Percentiles rank a stretch among this genome's conserved stretches.
These are phyloP conservation scores for Selenia dentaria DNA, from an alignment of 2,888 invertebrate genomes.

Conservation along the genomic window DNA sequence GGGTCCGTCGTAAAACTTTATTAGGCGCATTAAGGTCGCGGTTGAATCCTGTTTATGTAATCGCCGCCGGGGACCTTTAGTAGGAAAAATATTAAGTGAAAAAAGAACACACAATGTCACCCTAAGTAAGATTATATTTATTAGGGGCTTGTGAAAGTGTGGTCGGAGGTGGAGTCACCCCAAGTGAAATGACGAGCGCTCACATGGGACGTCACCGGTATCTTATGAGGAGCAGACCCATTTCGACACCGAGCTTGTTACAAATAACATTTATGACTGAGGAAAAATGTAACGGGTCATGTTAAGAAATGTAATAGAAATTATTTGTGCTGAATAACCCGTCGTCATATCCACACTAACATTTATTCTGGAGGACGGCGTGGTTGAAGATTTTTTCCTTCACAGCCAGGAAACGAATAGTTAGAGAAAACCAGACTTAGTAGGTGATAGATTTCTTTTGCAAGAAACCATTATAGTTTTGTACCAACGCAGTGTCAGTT, in stretches of 20 bases:
- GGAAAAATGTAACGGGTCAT: background rate
- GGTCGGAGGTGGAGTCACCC: conserved; percentile 41
- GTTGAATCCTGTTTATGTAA: conserved; percentile 85
- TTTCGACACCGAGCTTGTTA: conserved; percentile 32
- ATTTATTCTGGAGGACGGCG: no score
- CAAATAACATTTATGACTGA: background rate
- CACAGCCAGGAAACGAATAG: no score
- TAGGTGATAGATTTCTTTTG: no score
- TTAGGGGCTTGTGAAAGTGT: conserved; percentile 42
- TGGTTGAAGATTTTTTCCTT: no score
- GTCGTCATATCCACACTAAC: no score
- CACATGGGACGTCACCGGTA: conserved; percentile 34
- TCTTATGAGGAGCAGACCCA: conserved; percentile 35
- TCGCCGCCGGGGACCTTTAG: conserved; percentile 80
- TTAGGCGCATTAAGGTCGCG: conserved; percentile 83
- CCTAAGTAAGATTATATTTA: conserved; percentile 71
- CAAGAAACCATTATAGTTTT: no score
- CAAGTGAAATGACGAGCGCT: conserved; percentile 43
- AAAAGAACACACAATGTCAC: conserved; percentile 76
- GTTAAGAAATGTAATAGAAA: no score
- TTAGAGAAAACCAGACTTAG: no score
- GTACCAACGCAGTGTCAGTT: no score
- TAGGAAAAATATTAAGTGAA: conserved; percentile 82
- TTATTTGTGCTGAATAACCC: no score
- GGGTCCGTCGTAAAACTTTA: conserved; percentile 83